Evolutionary conservation across 2,113 vertebrate genomes (phyloP).

Genomic region (Aviceda subcristata): DNA sequence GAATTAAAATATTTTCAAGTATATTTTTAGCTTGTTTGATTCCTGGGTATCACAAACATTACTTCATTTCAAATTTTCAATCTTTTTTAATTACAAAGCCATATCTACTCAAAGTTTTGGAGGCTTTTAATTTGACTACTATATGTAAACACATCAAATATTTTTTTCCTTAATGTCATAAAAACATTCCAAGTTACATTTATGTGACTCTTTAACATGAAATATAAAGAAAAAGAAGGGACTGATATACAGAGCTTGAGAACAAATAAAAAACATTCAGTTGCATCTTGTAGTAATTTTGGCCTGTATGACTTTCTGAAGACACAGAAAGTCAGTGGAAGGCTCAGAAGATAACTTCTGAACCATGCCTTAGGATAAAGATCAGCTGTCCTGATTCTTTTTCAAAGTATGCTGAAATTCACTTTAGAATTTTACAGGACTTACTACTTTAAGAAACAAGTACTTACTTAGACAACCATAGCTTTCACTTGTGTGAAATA

Average conservation of each 20-base stretch:
- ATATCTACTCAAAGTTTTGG: not conserved
- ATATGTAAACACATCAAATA: not conserved
- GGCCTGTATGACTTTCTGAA: not conserved
- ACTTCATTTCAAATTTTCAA: not conserved
- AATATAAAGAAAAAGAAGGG: not conserved
- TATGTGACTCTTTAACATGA: not conserved
- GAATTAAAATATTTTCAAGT: not conserved
- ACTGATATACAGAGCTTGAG: not conserved
- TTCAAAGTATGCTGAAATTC: not conserved
- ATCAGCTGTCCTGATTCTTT: not conserved
- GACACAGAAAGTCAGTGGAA: not conserved
- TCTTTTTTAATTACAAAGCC: not conserved
- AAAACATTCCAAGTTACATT: not conserved
- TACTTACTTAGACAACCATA: not conserved
- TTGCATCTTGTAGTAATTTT: not conserved
- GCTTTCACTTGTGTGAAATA: not conserved
- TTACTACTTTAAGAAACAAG: not conserved
- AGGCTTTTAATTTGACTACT: not conserved
- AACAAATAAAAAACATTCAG: not conserved
- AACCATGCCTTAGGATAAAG: not conserved
- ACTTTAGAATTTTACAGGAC: not conserved
- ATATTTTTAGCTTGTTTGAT: not conserved
- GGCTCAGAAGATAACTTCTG: not conserved
- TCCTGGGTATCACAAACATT: not conserved
- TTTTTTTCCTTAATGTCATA: not conserved